A percentile compares a stretch with the other conserved stretches of the same genome.
These are phyloP conservation scores for Fopius arisanus DNA, from an alignment of 1,140 invertebrate genomes.

Conservation along the genomic window DNA sequence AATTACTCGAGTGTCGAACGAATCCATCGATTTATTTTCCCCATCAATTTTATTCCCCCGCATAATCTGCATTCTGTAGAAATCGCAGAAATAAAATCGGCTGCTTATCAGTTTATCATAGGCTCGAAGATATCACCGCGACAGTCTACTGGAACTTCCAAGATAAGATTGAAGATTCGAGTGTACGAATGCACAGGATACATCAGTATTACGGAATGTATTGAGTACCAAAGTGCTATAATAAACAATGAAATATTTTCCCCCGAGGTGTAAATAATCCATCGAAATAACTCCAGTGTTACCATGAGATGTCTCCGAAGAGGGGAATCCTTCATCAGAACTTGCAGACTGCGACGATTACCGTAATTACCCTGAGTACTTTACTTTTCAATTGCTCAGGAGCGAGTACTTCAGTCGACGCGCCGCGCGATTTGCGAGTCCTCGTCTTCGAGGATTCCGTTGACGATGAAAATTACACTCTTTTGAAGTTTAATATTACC, in stretches of 20 bases:
- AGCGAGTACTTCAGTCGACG: not conserved
- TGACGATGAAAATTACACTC: slow-evolving; percentile 6
- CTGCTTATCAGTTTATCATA: slow-evolving; percentile 20
- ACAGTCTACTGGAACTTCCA: not conserved
- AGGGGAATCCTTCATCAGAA: not conserved
- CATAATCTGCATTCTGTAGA: not conserved
- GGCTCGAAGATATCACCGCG: not conserved
- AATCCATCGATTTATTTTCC: not conserved
- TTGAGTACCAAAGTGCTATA: not conserved
- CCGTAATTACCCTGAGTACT: not conserved
- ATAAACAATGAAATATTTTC: not conserved
- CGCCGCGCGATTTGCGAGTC: slow-evolving; percentile 20
- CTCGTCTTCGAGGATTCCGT: slow-evolving; percentile 28
- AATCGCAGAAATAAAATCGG: not conserved
- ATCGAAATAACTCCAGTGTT: too few species aligned
- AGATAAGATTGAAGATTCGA: not conserved
- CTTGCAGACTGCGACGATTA: not conserved
- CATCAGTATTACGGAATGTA: not conserved
- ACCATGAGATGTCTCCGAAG: not conserved
- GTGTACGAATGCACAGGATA: not conserved
- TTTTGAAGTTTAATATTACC: slow-evolving; percentile 31
- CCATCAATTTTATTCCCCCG: not conserved
- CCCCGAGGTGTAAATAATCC: not conserved
- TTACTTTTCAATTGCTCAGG: not conserved
- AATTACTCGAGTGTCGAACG: too few species aligned